phyloP scores from a whole-genome alignment of 2,888 invertebrate genomes.

The Lasioglossum villosulum region DNA sequence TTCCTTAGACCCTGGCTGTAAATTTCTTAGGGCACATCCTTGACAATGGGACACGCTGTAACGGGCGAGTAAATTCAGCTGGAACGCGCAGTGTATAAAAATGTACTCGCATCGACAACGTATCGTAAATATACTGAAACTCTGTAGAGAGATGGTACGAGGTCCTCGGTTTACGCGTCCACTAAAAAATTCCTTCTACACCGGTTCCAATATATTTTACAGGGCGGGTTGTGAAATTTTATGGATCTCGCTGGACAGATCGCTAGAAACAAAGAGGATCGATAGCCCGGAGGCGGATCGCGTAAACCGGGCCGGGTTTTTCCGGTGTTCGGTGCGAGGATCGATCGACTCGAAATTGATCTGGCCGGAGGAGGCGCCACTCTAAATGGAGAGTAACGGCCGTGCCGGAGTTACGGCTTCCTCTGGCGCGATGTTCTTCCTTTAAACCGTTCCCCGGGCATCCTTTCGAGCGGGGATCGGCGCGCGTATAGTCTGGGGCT shows the following conservation, averaged over 20 bases:
- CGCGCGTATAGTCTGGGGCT: neutral
- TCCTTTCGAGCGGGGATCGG: constrained; percentile 53
- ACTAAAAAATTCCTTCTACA: neutral
- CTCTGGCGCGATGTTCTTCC: constrained; percentile 46
- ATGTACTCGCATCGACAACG: neutral
- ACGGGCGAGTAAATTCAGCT: neutral
- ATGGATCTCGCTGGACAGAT: neutral
- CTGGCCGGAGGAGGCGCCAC: constrained; percentile 64
- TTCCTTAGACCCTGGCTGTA: neutral
- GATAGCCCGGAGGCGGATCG: neutral
- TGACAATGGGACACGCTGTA: too few relatives aligned
- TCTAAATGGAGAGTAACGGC: constrained; percentile 69
- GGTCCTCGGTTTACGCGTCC: neutral
- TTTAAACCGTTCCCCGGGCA: constrained; percentile 28
- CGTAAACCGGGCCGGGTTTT: neutral
- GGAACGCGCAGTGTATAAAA: neutral
- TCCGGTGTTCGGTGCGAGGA: neutral
- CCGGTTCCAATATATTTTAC: neutral
- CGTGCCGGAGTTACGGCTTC: constrained; percentile 55
- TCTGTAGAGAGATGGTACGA: neutral
- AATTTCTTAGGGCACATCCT: neutral
- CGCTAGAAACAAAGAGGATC: constrained; percentile 1
- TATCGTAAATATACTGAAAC: neutral
- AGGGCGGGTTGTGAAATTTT: neutral
- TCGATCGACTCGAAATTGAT: constrained; percentile 57